These are phyloP conservation scores for Phenganax subtilis DNA, from an alignment of 92 coral and sea anemone genomes.

Conservation along the genomic window DNA sequence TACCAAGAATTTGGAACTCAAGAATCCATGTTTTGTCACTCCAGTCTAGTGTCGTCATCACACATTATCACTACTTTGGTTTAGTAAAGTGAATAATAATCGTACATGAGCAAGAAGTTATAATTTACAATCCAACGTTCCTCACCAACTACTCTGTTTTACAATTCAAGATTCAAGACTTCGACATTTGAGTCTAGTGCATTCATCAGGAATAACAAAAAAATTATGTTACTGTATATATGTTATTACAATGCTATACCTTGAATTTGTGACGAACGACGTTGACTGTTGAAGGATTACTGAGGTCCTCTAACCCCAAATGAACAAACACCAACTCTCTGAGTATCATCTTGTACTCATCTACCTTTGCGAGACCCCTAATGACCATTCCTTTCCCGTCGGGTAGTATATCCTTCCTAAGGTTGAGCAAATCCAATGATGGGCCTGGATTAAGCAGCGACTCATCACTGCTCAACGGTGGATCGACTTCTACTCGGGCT, in stretches of 20 bases:
- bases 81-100: no score
- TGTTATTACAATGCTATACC: constrained; percentile 48
- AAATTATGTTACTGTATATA: background rate
- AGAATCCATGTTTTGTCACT: no score
- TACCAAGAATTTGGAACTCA: no score
- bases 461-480: constrained; percentile 68
- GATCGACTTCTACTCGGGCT: constrained; percentile 66
- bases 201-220: background rate
- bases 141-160: no score
- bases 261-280: constrained; percentile 53
- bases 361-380: constrained; percentile 74
- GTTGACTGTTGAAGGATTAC: constrained; percentile 38
- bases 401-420: constrained; percentile 53
- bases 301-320: constrained; percentile 20
- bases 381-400: constrained; percentile 59
- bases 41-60: no score
- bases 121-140: no score
- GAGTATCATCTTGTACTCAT: constrained; percentile 63
- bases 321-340: constrained; percentile 69
- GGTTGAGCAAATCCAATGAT: constrained; percentile 55
- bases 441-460: constrained; percentile 65
- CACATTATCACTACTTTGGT: no score
- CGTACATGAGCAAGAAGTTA: no score
- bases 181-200: background rate
- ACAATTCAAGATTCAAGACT: no score